These are phyloP conservation scores for Nemopilema nomurai DNA, from an alignment of 30 jellyfish, hydroid and myxozoan species.

Conservation along the genomic window DNA sequence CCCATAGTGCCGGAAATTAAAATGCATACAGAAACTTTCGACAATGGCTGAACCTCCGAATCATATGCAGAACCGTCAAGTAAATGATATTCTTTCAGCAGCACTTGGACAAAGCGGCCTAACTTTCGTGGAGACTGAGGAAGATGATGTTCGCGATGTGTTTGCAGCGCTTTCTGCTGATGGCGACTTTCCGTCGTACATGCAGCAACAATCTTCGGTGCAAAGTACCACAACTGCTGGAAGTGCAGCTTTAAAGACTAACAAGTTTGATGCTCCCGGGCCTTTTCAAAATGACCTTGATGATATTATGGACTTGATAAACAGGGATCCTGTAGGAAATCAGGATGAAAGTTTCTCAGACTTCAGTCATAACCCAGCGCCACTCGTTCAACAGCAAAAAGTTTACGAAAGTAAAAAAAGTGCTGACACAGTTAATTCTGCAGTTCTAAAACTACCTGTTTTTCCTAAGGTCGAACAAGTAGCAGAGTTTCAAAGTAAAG, in stretches of 20 bases:
- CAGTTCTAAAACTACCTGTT: neutral
- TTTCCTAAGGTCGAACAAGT: neutral
- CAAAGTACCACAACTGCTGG: neutral
- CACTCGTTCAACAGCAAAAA: neutral
- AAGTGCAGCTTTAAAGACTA: neutral
- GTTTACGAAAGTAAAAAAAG: neutral
- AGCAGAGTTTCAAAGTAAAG: neutral
- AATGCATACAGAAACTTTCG: conserved; percentile 64
- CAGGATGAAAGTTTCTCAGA: neutral
- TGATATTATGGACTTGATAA: conserved; percentile 55
- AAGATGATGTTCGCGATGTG: conserved; percentile 68
- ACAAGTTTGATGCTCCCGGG: conserved; percentile 2
- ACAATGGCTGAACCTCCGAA: conserved; percentile 71
- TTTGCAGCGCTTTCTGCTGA: conserved; percentile 58
- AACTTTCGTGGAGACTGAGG: conserved; percentile 66
- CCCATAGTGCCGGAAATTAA: conserved; percentile 22
- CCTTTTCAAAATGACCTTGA: conserved; percentile 44
- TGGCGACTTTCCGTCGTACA: conserved; percentile 40
- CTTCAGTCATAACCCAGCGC: neutral
- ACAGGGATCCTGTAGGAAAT: conserved; percentile 27
- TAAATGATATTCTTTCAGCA: conserved; percentile 91
- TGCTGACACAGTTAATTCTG: neutral
- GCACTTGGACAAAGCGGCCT: conserved; percentile 99
- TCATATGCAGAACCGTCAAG: conserved; percentile 26
- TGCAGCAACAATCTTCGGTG: neutral